A percentile compares a stretch with the other conserved stretches of the same genome.
phyloP scores from a whole-genome alignment of 2,888 invertebrate species.

The Parascotia fuliginaria region DNA sequence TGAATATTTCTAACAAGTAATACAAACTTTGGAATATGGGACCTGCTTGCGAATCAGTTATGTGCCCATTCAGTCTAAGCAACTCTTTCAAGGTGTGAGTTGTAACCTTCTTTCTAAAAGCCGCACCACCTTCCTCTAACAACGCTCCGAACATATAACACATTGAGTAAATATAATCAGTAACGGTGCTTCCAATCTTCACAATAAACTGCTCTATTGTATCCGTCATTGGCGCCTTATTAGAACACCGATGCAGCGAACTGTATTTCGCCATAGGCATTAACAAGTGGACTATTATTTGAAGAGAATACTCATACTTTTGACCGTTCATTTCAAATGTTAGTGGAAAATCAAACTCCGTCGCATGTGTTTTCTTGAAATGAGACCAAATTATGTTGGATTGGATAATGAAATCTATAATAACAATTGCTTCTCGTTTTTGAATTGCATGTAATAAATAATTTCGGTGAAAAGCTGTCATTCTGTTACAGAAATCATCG shows the following conservation, averaged over 20 bases:
- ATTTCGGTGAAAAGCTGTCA: slow-evolving; percentile 41
- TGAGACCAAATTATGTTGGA: slow-evolving; percentile 48
- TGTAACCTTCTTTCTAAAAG: slow-evolving; percentile 18
- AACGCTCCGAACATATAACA: slow-evolving; percentile 37
- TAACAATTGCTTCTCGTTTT: slow-evolving; percentile 39
- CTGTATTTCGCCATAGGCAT: slow-evolving; percentile 42
- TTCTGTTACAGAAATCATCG: slow-evolving; percentile 43
- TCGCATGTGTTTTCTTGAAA: slow-evolving; percentile 31
- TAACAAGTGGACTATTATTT: slow-evolving; percentile 44
- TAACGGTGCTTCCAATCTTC: slow-evolving; percentile 34
- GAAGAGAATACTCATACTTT: slow-evolving; percentile 45
- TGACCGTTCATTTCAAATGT: slow-evolving; percentile 51
- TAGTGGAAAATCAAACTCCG: slow-evolving; percentile 29
- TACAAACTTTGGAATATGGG: slow-evolving; percentile 50
- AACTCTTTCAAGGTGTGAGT: slow-evolving; percentile 43
- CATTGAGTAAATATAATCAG: slow-evolving; percentile 46
- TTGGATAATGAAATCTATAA: slow-evolving; percentile 44
- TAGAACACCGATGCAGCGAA: slow-evolving; percentile 6
- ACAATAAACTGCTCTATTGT: slow-evolving; percentile 30
- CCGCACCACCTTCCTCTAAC: slow-evolving; percentile 26
- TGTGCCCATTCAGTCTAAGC: slow-evolving; percentile 43
- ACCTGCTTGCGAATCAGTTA: slow-evolving; percentile 49
- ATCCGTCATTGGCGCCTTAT: slow-evolving; percentile 6
- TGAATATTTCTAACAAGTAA: slow-evolving; percentile 47
- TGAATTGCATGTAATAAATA: slow-evolving; percentile 27